These are phyloP conservation scores for Penaeus japonicus DNA, from an alignment of 1,140 invertebrate species.

Conservation along the genomic window DNA sequence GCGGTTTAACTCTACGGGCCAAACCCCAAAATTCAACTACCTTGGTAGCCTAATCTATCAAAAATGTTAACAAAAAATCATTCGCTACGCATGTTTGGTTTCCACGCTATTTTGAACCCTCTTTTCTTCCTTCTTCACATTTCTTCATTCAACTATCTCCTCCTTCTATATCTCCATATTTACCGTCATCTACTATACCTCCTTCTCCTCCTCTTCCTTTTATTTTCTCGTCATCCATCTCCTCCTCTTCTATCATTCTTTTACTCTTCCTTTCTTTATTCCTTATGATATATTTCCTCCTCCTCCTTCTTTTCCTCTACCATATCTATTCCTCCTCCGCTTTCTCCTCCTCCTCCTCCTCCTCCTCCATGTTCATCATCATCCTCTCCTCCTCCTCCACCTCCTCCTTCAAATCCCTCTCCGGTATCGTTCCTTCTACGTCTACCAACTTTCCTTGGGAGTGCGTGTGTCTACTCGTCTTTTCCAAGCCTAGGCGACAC, in stretches of 20 bases:
- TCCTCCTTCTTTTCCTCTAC: background rate
- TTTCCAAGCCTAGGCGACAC: too few species aligned
- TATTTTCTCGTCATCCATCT: background rate
- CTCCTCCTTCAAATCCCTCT: background rate
- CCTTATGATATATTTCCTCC: background rate
- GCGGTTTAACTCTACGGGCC: too few species aligned
- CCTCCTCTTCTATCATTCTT: background rate
- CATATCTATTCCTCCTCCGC: background rate
- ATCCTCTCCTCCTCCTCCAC: background rate
- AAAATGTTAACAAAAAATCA: too few species aligned
- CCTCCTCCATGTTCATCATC: background rate
- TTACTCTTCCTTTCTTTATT: background rate
- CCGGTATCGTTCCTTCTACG: background rate
- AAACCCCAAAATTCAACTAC: too few species aligned
- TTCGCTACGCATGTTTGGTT: too few species aligned
- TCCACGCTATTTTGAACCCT: too few species aligned
- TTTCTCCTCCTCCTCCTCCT: background rate
- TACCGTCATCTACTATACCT: background rate
- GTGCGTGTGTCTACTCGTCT: too few species aligned
- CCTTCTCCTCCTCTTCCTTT: background rate
- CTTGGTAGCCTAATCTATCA: too few species aligned
- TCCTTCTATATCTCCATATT: background rate
- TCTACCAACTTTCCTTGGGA: too few species aligned
- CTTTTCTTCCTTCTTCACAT: too few species aligned
- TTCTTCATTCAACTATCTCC: too few species aligned